Evolutionary conservation across 2,888 invertebrate species (phyloP).

Genomic region (Sepioteuthis lessoniana): DNA sequence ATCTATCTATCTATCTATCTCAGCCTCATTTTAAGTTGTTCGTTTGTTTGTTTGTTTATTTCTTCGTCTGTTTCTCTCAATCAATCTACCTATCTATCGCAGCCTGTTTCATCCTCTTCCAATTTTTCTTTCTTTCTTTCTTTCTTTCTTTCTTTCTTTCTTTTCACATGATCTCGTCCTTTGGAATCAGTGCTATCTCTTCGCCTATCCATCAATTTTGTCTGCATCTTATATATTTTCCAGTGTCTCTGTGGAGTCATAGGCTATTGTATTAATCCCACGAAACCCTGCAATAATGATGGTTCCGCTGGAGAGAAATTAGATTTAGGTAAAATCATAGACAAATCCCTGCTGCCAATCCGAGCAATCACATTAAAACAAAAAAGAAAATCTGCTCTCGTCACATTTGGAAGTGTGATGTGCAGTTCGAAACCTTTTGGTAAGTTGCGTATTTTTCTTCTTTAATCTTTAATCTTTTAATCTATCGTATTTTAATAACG

Average conservation of each 20-base stretch:
- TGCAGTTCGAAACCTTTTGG: constrained; percentile 62
- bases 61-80: too few relatives aligned
- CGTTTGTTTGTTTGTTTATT: too few relatives aligned
- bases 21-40: too few relatives aligned
- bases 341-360: constrained; percentile 57
- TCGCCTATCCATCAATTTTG: too few relatives aligned
- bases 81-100: too few relatives aligned
- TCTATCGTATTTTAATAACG: background rate
- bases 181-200: too few relatives aligned
- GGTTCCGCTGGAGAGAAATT: constrained; percentile 50
- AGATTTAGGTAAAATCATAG: constrained; percentile 58
- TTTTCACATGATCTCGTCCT: background rate
- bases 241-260: constrained; percentile 63
- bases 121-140: too few relatives aligned
- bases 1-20: too few relatives aligned
- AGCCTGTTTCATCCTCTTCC: too few relatives aligned
- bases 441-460: constrained; percentile 49
- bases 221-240: too few relatives aligned
- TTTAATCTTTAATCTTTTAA: background rate
- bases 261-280: constrained; percentile 53
- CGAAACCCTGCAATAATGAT: constrained; percentile 59
- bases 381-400: background rate
- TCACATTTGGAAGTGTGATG: constrained; percentile 55
- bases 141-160: background rate
- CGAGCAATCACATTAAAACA: too few relatives aligned